A percentile compares a stretch with the other conserved stretches of the same genome.
Evolutionary conservation across 2,113 vertebrate species (phyloP).

Genomic region (Megalops atlanticus): DNA sequence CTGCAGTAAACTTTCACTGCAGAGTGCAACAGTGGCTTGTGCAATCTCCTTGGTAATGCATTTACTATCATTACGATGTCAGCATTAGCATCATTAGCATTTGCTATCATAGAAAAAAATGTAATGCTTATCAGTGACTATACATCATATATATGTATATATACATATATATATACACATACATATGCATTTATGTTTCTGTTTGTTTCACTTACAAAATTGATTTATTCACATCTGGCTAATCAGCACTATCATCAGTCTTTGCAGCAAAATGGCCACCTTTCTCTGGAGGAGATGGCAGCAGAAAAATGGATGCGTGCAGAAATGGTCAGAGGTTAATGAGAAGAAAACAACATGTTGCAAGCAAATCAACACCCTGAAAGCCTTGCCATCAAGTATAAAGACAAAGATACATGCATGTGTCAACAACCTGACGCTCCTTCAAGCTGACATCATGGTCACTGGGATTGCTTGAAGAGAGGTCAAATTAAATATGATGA

Average conservation of each 20-base stretch:
- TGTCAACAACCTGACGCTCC: not conserved
- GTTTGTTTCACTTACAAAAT: not conserved
- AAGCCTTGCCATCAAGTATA: not conserved
- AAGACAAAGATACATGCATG: not conserved
- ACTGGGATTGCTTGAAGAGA: not conserved
- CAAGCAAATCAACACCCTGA: not conserved
- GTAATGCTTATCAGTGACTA: not conserved
- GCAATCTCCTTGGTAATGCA: not conserved
- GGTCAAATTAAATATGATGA: not conserved
- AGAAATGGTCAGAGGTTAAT: not conserved
- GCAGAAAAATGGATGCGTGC: not conserved
- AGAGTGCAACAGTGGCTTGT: not conserved
- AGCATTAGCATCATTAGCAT: too few relatives aligned
- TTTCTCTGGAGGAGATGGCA: not conserved
- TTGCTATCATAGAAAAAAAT: not conserved
- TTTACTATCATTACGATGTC: constrained; percentile 2
- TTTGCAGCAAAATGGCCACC: not conserved
- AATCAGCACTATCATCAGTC: constrained; percentile 4
- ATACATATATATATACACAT: too few relatives aligned
- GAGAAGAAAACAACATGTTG: not conserved
- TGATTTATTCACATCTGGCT: not conserved
- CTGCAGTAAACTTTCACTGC: not conserved
- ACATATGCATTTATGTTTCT: not conserved
- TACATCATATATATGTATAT: not conserved
- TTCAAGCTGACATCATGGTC: not conserved